A percentile compares a stretch with the other conserved stretches of the same genome.
These are phyloP conservation scores for Keiferia lycopersicella DNA, from an alignment of 2,888 invertebrate species.

Conservation along the genomic window DNA sequence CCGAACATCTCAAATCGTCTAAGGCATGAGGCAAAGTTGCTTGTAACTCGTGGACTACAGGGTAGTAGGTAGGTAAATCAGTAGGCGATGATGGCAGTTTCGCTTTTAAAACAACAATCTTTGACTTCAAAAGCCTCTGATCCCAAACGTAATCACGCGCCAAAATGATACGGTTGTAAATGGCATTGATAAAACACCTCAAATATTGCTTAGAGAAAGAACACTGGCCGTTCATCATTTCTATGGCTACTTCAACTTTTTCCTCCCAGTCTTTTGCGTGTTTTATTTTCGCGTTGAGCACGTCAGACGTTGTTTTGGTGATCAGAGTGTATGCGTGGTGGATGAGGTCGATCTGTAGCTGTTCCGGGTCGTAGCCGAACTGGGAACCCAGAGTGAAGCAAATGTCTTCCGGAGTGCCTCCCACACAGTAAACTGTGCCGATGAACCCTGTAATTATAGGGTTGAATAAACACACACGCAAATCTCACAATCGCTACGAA, in stretches of 20 bases:
- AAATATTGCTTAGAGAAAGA: slow-evolving; percentile 6
- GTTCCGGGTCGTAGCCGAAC: neutral
- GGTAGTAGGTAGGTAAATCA: slow-evolving; percentile 25
- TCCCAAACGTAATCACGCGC: neutral
- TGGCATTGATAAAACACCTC: neutral
- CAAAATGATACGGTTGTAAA: slow-evolving; percentile 9
- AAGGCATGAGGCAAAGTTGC: slow-evolving; percentile 39
- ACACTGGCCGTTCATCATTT: neutral
- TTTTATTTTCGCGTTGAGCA: neutral
- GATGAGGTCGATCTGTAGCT: slow-evolving; percentile 11
- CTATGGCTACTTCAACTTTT: slow-evolving; percentile 8
- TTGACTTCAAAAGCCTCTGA: slow-evolving; percentile 6
- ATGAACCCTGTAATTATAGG: slow-evolving; percentile 12
- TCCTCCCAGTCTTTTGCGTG: slow-evolving; percentile 7
- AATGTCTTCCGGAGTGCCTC: slow-evolving; percentile 21
- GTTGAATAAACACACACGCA: neutral
- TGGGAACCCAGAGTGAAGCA: neutral
- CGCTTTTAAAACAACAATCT: slow-evolving; percentile 18
- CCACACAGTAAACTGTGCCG: slow-evolving; percentile 22
- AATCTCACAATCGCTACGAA: neutral
- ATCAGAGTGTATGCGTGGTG: slow-evolving; percentile 15
- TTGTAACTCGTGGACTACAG: slow-evolving; percentile 38
- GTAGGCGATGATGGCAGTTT: neutral
- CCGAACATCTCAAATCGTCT: slow-evolving; percentile 43
- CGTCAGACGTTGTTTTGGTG: neutral